Percentiles rank a stretch among this genome's conserved stretches.
Evolutionary conservation across 2,113 vertebrate species (phyloP).

Genomic region (Brachirus orientalis): DNA sequence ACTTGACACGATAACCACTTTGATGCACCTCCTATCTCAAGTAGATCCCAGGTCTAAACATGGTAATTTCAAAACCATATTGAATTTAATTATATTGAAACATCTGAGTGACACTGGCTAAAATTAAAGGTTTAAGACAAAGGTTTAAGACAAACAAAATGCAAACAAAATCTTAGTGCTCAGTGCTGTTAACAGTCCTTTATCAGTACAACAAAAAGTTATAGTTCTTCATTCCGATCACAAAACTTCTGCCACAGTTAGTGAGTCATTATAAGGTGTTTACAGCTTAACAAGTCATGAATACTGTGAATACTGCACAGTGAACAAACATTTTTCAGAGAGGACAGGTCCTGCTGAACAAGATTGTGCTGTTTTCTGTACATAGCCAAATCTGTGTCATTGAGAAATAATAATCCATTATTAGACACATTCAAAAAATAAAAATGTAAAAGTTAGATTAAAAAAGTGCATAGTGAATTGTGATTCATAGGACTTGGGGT

Average conservation of each 20-base stretch:
- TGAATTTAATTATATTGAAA: no score
- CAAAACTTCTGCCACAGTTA: conserved; percentile 2
- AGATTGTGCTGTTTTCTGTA: conserved; percentile 41
- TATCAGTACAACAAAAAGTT: neutral
- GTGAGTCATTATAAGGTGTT: conserved; percentile 40
- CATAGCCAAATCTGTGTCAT: conserved; percentile 4
- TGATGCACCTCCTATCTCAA: no score
- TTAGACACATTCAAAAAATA: no score
- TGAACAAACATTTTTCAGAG: conserved; percentile 23
- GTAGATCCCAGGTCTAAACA: no score
- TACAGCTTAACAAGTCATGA: conserved; percentile 46
- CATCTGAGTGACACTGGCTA: no score
- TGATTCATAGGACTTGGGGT: conserved; percentile 3
- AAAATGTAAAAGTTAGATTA: no score
- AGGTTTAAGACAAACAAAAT: no score
- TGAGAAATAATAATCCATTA: conserved; percentile 10
- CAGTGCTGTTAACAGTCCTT: no score
- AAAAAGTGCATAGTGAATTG: neutral
- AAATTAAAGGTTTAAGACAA: no score
- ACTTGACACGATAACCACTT: no score
- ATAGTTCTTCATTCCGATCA: conserved; percentile 1
- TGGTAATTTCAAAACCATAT: no score
- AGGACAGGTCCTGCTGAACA: conserved; percentile 36
- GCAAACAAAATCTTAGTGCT: no score
- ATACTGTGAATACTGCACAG: neutral